Base-by-base conservation (phyloP, 1,140 invertebrate genomes). In the Holcopasites calliopsidis region DNA sequence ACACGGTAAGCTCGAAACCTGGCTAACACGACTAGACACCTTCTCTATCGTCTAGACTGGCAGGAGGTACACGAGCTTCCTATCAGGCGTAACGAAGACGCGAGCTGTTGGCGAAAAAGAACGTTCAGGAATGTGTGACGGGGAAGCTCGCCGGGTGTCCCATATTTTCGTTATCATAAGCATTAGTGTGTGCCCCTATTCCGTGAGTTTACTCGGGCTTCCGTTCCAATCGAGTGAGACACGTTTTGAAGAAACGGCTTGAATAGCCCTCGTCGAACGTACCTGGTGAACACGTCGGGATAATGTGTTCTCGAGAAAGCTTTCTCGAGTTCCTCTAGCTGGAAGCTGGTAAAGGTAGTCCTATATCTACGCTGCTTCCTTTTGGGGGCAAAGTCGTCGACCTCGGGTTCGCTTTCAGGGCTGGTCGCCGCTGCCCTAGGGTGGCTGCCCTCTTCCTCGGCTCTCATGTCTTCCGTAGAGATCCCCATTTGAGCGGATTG, bases 221-320 rank as follows among this genome's bases (percentile, higher is more conserved):
- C n/a, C n/a, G n/a, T n/a, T n/a, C n/a, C n/a, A n/a, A n/a, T n/a
- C n/a, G n/a, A n/a, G n/a, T n/a, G 44, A 31, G 26, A 58, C n/a
- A n/a, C 16, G 33, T 35, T 35, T 35, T 35, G 54, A 28, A 10
- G 18, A 21, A 21, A 23, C 16, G 18, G 31, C 28, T 13, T 10
- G 42, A 16, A 13, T 65, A 16, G 44, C 35, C 23, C 1, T 18
- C 26, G 18, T 2, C 28, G n/a, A 42, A 88, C 93, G 92, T 93
- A 99, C 96, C 98, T 96, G 28, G 97, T 99, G 92, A 99, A 99
- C 0, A 99, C 98, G 92, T 99, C 98, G 23, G 98, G 98, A 92
- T 99, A 99, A 92, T 99, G 98, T 5, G 98, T 99, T 84, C 98
- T 95, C 0, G 97, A 96, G 91, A 99, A 99, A 0, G 98, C 98